These are phyloP conservation scores for Odontomachus brunneus DNA, from an alignment of 1,140 invertebrate species.

Conservation along the genomic window DNA sequence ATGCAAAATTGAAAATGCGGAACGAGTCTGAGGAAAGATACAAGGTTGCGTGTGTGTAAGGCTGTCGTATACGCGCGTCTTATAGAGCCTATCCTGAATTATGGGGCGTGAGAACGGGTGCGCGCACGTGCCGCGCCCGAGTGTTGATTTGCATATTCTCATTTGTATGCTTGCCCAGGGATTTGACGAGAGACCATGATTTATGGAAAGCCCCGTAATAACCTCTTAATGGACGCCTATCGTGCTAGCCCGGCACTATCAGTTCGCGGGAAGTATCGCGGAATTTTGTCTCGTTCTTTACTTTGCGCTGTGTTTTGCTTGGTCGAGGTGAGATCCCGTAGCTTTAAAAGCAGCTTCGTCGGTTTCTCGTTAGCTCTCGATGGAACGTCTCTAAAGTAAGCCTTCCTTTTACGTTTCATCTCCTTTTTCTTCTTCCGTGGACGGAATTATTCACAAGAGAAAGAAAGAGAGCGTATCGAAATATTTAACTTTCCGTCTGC, in stretches of 20 bases:
- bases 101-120: not conserved
- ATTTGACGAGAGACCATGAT: conserved; percentile 66
- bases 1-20: not conserved
- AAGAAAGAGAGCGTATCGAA: no score
- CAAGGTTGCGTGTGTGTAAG: not conserved
- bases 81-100: conserved; percentile 24
- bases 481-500: no score
- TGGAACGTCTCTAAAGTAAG: no score
- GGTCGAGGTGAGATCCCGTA: not conserved
- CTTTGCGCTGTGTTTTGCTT: not conserved
- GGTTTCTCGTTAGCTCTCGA: no score
- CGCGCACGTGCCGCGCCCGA: not conserved
- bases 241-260: conserved; percentile 56
- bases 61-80: not conserved
- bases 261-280: conserved; percentile 31
- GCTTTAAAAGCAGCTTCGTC: not conserved
- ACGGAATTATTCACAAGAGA: no score
- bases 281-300: conserved; percentile 2
- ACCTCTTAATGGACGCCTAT: conserved; percentile 63
- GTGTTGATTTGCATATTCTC: conserved; percentile 67
- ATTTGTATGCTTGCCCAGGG: conserved; percentile 57
- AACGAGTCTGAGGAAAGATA: not conserved
- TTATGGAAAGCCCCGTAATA: conserved; percentile 66
- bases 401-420: no score
- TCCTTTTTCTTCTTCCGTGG: no score